Conservation (phyloP, 2,888 invertebrate species). For the Epicampocera succincta region DNA sequence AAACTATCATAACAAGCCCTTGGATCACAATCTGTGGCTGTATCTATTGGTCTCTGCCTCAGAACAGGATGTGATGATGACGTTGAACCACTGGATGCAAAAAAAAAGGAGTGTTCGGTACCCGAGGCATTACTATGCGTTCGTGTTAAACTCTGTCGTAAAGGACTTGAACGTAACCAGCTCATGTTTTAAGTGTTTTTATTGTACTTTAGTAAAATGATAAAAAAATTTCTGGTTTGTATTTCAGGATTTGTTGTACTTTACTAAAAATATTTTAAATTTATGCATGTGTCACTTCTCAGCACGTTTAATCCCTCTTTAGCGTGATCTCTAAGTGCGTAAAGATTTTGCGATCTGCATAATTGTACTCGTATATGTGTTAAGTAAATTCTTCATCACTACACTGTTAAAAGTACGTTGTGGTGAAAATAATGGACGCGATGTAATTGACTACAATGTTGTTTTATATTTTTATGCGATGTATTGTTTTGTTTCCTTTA, state of each 20-base stretch:
- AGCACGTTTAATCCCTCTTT: constrained; percentile 9
- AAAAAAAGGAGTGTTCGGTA: constrained; percentile 54
- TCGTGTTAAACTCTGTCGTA: constrained; percentile 82
- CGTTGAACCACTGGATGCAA: constrained; percentile 59
- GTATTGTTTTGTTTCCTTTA: constrained; percentile 36
- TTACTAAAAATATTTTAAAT: constrained; percentile 42
- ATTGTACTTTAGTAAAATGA: constrained; percentile 1
- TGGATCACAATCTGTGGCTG: constrained; percentile 90
- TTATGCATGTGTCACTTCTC: background rate
- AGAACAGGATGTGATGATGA: constrained; percentile 67
- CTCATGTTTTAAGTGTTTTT: constrained; percentile 83
- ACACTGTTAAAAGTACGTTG: constrained; percentile 47
- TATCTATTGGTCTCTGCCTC: constrained; percentile 85
- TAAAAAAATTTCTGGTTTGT: constrained; percentile 3
- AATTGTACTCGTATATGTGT: constrained; percentile 15
- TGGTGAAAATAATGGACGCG: constrained; percentile 40
- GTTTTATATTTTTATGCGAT: constrained; percentile 53
- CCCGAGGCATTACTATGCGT: constrained; percentile 81
- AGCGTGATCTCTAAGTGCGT: background rate
- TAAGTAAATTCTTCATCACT: constrained; percentile 48
- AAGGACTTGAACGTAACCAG: constrained; percentile 86
- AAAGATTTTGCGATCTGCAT: constrained; percentile 22
- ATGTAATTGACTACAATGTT: constrained; percentile 34
- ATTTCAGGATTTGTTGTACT: background rate
- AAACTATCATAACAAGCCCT: constrained; percentile 96